Percentiles rank a stretch among this genome's conserved stretches.
phyloP scores from a whole-genome alignment of 2,113 vertebrate species.

The Austrofundulus limnaeus region DNA sequence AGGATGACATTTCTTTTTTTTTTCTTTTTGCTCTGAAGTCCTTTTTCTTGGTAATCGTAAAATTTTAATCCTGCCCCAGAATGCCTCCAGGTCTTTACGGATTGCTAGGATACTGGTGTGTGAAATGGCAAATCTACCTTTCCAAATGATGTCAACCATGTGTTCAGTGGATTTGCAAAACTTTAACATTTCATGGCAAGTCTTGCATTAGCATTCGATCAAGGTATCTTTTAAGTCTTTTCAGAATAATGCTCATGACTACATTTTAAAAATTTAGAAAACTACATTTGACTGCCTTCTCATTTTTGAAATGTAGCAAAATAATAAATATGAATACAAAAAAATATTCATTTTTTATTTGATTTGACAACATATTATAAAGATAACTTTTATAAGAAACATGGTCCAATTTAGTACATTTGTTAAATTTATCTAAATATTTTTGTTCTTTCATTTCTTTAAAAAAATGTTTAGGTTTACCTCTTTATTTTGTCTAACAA shows the following conservation, averaged over 20 bases:
- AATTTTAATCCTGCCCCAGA: slow-evolving; percentile 79
- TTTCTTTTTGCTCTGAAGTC: slow-evolving; percentile 54
- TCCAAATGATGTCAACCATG: slow-evolving; percentile 75
- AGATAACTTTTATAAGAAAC: no score
- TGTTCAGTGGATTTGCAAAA: slow-evolving; percentile 70
- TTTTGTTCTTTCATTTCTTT: no score
- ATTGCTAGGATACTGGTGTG: slow-evolving; percentile 79
- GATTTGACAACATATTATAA: no score
- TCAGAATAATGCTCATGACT: slow-evolving; percentile 43
- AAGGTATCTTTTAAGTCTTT: slow-evolving; percentile 39
- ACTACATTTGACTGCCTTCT: no score
- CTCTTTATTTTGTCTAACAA: no score
- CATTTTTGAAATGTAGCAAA: no score
- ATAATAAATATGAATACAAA: no score
- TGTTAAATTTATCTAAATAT: no score
- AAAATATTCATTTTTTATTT: no score
- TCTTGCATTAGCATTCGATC: slow-evolving; percentile 74
- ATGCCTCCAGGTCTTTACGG: slow-evolving; percentile 78
- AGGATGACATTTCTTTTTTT: slow-evolving; percentile 52
- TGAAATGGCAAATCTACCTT: slow-evolving; percentile 81
- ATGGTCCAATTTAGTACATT: no score
- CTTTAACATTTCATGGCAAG: slow-evolving; percentile 70
- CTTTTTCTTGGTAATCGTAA: slow-evolving; percentile 73
- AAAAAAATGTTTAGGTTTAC: no score
- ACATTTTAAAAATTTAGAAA: slow-evolving; percentile 18